Base-by-base conservation (phyloP, 2,888 invertebrate species). In the Drosophila sordidapex region DNA sequence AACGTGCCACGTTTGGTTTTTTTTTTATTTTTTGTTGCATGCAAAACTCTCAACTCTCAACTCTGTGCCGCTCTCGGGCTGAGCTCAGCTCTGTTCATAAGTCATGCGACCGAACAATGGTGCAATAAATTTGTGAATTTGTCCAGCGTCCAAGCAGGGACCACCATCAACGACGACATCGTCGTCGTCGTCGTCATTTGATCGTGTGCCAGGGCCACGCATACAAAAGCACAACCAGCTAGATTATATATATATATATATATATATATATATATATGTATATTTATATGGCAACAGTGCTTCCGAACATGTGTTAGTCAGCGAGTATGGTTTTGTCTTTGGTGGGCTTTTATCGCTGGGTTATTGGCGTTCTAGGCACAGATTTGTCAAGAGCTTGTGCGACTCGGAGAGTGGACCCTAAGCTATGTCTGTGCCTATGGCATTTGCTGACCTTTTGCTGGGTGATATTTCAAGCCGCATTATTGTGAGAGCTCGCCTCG, bases 81-180 rank as follows among this genome's bases (percentile, higher is more conserved):
- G 51, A 31, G 31, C 53, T 35, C n/a, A 1, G 36, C 36, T 25
- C 27, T 83, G 83, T 90, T 88, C 83, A 86, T 90, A 83, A 86
- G 72, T 88, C 88, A 86, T 89, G 75, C 68, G 70, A 62, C 80
- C 58, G 67, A 89, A 87, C 90, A 90, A 87, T 90, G 86, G 87
- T 76, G 81, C 83, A 89, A 87, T 87, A 90, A 87, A 87, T 87
- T 87, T 88, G 73, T 88, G 90, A 90, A 87, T 87, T 90, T 87
- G 90, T 87, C 87, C 87, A 87, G 57, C 60, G 76, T 74, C 76
- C 77, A 70, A 70, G 66, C 71, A 60, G 66, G 62, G 86, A 90
- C 90, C 87, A 85, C 87, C 84, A 65, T 69, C 81, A 52, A 71
- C 54, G 60, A 59, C 60, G 67, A 71, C 54, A 52, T 59, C 52